Conservation (phyloP, 2,113 vertebrate genomes). For the Mesoclemmys tuberculata region DNA sequence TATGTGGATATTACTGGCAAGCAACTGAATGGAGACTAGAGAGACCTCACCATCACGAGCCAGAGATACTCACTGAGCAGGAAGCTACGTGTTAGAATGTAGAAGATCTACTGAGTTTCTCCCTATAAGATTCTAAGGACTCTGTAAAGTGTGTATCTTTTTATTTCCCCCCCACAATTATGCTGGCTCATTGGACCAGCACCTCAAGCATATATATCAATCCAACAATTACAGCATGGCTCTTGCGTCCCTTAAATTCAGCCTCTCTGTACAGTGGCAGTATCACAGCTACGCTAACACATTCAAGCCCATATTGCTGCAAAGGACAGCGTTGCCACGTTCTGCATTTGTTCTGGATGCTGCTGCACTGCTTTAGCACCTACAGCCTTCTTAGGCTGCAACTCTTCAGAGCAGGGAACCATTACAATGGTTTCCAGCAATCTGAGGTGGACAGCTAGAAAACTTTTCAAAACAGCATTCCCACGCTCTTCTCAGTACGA, state of each 20-base stretch:
- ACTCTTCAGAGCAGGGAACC: background rate
- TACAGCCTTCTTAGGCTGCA: background rate
- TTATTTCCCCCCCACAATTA: background rate
- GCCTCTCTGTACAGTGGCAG: background rate
- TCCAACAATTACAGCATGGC: background rate
- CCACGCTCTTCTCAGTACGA: background rate
- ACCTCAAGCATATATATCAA: background rate
- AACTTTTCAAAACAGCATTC: background rate
- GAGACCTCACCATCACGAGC: background rate
- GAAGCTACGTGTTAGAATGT: background rate
- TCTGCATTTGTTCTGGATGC: background rate
- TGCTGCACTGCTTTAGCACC: background rate
- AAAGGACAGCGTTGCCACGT: background rate
- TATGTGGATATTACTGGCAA: background rate
- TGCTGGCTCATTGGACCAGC: background rate
- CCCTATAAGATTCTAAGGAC: background rate
- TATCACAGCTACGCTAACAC: background rate
- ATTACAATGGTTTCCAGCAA: background rate
- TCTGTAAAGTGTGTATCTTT: background rate
- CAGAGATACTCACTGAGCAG: background rate
- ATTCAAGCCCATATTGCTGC: background rate
- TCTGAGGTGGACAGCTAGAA: background rate
- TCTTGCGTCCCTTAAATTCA: background rate
- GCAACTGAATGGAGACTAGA: background rate
- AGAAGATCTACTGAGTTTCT: background rate